Evolutionary conservation across 1,140 invertebrate species (phyloP).

Genomic region (Drosophila funebris): DNA sequence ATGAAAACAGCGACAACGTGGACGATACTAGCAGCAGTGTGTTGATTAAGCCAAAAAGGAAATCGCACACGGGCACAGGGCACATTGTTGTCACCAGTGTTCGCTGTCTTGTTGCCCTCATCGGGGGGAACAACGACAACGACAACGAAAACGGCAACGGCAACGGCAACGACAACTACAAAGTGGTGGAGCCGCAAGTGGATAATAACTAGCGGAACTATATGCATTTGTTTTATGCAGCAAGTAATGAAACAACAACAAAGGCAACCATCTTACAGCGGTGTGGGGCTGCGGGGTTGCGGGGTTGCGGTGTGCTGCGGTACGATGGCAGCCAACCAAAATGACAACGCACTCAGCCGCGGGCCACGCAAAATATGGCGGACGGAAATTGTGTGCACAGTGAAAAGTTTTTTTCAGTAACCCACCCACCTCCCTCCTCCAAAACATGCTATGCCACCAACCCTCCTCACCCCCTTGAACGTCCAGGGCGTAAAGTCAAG

Average conservation of each 20-base stretch:
- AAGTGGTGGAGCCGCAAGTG: conserved; percentile 52
- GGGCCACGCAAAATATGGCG: conserved; percentile 57
- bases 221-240: conserved; percentile 77
- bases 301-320: neutral
- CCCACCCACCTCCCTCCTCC: neutral
- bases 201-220: conserved; percentile 79
- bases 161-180: conserved; percentile 27
- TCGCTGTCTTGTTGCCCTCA: neutral
- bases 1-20: conserved; percentile 4
- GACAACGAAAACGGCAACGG: conserved; percentile 38
- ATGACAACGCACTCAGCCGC: conserved; percentile 67
- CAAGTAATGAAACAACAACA: conserved; percentile 77
- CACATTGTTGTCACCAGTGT: conserved; percentile 54
- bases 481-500: conserved; percentile 23
- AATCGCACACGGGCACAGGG: conserved; percentile 40
- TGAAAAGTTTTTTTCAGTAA: conserved; percentile 31
- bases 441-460: neutral
- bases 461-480: neutral
- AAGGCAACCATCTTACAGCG: conserved; percentile 18
- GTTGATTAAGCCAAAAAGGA: conserved; percentile 71
- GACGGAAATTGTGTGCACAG: conserved; percentile 68
- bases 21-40: conserved; percentile 22
- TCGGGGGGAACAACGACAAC: neutral
- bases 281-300: neutral
- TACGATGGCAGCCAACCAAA: conserved; percentile 46